Conservation (phyloP, 2,113 vertebrate species). For the Lepus timidus region DNA sequence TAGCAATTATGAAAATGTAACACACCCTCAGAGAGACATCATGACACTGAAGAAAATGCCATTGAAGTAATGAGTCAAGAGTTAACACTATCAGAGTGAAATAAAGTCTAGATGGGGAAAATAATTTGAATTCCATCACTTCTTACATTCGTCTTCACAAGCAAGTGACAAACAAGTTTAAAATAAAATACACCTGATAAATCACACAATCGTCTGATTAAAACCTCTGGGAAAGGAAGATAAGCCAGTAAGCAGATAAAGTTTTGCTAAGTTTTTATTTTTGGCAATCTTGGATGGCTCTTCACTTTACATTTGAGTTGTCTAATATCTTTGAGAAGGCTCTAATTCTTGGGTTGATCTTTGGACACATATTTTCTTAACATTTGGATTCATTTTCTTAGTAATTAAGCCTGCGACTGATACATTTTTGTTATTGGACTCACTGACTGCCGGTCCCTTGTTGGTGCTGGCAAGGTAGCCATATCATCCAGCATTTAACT, state of each 20-base stretch:
- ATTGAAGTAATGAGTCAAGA: slow-evolving; percentile 65
- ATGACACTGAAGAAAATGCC: slow-evolving; percentile 66
- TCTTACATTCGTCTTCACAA: slow-evolving; percentile 51
- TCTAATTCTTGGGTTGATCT: background rate
- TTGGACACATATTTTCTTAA: slow-evolving; percentile 47
- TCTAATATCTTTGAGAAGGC: slow-evolving; percentile 16
- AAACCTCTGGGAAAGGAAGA: background rate
- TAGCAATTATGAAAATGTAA: slow-evolving; percentile 74
- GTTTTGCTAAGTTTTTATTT: background rate
- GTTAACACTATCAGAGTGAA: slow-evolving; percentile 57
- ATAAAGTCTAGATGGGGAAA: slow-evolving; percentile 31
- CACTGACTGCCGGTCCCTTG: background rate
- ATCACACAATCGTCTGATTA: background rate
- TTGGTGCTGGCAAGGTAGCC: background rate
- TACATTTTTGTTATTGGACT: slow-evolving; percentile 19
- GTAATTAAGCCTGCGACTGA: background rate
- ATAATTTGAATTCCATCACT: slow-evolving; percentile 67
- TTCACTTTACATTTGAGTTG: slow-evolving; percentile 22
- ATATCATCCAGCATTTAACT: background rate
- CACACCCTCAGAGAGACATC: slow-evolving; percentile 47
- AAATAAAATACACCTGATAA: slow-evolving; percentile 69
- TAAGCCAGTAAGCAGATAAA: slow-evolving; percentile 10
- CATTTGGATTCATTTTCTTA: slow-evolving; percentile 35
- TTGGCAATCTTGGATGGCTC: background rate
- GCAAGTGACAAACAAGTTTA: slow-evolving; percentile 67